Conservation (phyloP, 2,797 vertebrate genomes). For the Mustela erminea region DNA sequence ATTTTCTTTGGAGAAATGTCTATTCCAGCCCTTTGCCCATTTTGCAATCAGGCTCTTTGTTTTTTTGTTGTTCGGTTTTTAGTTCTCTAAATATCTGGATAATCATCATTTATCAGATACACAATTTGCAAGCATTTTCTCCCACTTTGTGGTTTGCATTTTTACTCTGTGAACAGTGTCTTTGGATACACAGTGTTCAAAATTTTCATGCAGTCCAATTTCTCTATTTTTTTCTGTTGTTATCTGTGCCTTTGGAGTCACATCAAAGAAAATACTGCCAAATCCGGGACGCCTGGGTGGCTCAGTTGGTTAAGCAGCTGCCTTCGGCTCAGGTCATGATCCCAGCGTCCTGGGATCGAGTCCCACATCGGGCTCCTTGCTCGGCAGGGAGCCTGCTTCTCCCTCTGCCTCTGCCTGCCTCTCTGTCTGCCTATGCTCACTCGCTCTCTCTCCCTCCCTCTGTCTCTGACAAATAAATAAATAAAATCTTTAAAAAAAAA, state of each 20-base stretch:
- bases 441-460: too few relatives aligned
- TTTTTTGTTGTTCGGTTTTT: background rate
- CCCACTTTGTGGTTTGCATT: background rate
- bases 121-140: background rate
- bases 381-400: too few relatives aligned
- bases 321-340: too few relatives aligned
- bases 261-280: background rate
- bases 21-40: background rate
- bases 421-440: too few relatives aligned
- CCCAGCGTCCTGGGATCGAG: too few relatives aligned
- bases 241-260: background rate
- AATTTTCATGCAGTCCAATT: background rate
- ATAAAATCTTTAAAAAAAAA: too few relatives aligned
- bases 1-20: background rate
- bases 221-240: background rate
- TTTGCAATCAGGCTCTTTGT: background rate
- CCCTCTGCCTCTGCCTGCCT: too few relatives aligned
- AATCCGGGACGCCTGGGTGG: too few relatives aligned
- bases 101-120: background rate
- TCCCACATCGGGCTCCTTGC: too few relatives aligned
- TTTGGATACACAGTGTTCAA: background rate
- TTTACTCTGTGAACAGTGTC: background rate
- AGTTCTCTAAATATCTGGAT: background rate
- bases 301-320: too few relatives aligned
- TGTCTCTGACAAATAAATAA: too few relatives aligned